Evolutionary conservation across 2,888 invertebrate species (phyloP), one percentile per base, ranked within the genome.

Genomic region (Aleiodes leptofemur): DNA sequence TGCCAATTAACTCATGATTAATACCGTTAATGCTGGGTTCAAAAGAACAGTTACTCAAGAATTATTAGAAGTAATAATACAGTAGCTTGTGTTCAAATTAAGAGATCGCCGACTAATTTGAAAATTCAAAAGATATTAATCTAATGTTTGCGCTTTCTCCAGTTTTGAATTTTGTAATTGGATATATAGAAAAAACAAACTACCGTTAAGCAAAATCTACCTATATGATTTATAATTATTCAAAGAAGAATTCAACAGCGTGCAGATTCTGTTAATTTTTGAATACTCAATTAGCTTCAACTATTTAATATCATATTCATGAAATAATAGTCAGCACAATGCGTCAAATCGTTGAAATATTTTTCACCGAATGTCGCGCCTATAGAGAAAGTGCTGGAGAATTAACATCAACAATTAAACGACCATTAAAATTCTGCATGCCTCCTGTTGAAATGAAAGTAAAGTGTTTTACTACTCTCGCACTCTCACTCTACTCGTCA

Each of bases 1-100:
- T 53, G 74, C 77, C 72, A 77, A 77, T 77, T 77, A 77, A 64
- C 61, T 64, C 69, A 59, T 53, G 51, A 51, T 51, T 68, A 51
- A 51, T 51, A 51, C 51, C 68, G 68, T 68, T 68, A 68, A 34
- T 68, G 64, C 43, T 48, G 48, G 64, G 64, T 48, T 34, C 64
- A 48, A 64, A 48, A 64, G 48, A 64, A 64, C 64, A 16, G 16
- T 5, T 23, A 64, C 48, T 64, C 23, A 43, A 9, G 43, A 43
- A 43, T 43, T 43, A 43, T 43, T 48, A 43, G 23, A 48, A 64
- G 48, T 64, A 64, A 64, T 64, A 48, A 64, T 48, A 48, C 43
- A 64, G 48, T 64, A 43, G 64, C 64, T 64, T 64, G 43, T 64
- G 43, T 48, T 16, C n/a, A 23, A 64, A 64, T 64, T 64, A 48